phyloP scores from a whole-genome alignment of 2,888 invertebrate species.

The Alentia gelatinosa region DNA sequence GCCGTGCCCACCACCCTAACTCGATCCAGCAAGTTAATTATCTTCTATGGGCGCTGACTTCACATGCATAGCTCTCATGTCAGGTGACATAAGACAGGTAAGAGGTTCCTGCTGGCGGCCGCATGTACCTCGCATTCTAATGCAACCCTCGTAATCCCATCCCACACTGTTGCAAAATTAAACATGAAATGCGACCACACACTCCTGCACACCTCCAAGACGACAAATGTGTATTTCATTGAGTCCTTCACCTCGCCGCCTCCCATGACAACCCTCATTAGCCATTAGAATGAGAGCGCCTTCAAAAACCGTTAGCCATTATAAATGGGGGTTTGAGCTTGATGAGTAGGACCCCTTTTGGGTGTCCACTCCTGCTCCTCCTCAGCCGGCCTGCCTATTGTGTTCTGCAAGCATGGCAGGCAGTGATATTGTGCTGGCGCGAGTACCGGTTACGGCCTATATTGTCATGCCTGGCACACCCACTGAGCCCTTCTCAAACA shows the following conservation, averaged over 20 bases:
- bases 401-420: not conserved
- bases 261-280: not conserved
- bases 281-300: not conserved
- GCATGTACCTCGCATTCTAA: not conserved
- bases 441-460: not conserved
- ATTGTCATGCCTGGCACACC: not conserved
- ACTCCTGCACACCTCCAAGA: not conserved
- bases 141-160: not conserved
- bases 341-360: conserved; percentile 5
- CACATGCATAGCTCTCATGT: not conserved
- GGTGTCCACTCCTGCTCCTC: not conserved
- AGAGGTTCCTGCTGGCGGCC: no score
- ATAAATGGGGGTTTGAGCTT: not conserved
- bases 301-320: conserved; percentile 15
- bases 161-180: no score
- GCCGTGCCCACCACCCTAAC: not conserved
- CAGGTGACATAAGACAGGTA: not conserved
- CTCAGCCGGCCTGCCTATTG: conserved; percentile 7
- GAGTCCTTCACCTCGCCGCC: not conserved
- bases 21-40: not conserved
- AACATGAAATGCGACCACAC: not conserved
- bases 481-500: conserved; percentile 43
- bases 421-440: conserved; percentile 24
- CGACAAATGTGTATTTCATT: not conserved
- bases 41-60: not conserved